These are phyloP conservation scores for Bucco capensis DNA, from an alignment of 2,113 vertebrate genomes.

Conservation along the genomic window DNA sequence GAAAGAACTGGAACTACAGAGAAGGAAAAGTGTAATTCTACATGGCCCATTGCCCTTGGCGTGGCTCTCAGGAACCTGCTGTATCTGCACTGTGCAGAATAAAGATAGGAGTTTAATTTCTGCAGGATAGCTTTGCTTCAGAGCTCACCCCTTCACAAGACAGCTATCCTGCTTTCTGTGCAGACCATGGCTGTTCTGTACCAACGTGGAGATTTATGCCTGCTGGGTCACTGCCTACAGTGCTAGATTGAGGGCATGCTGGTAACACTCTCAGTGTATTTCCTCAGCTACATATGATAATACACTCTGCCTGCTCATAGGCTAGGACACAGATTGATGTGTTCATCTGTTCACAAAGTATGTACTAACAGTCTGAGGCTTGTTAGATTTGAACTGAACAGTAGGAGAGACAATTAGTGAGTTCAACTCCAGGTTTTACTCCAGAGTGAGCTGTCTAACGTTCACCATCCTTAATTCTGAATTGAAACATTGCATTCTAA, in stretches of 20 bases:
- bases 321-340: not conserved
- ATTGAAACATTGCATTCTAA: not conserved
- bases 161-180: not conserved
- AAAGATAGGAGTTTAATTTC: not conserved
- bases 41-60: not conserved
- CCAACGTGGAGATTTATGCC: not conserved
- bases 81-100: not conserved
- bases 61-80: not conserved
- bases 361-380: not conserved
- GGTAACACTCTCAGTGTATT: not conserved
- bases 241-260: not conserved
- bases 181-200: not conserved
- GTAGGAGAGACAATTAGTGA: not conserved
- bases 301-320: rapidly evolving
- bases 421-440: not conserved
- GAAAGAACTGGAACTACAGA: not conserved
- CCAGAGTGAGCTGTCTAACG: not conserved
- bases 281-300: not conserved
- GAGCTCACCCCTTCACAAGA: not conserved
- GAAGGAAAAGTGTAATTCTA: not conserved
- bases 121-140: not conserved
- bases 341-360: not conserved
- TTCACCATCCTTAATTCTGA: not conserved
- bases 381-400: not conserved
- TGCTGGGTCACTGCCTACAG: not conserved